Evolutionary conservation across 2,113 vertebrate genomes (phyloP), one percentile per base, ranked within the genome.

Genomic region (Paedocypris sp.): DNA sequence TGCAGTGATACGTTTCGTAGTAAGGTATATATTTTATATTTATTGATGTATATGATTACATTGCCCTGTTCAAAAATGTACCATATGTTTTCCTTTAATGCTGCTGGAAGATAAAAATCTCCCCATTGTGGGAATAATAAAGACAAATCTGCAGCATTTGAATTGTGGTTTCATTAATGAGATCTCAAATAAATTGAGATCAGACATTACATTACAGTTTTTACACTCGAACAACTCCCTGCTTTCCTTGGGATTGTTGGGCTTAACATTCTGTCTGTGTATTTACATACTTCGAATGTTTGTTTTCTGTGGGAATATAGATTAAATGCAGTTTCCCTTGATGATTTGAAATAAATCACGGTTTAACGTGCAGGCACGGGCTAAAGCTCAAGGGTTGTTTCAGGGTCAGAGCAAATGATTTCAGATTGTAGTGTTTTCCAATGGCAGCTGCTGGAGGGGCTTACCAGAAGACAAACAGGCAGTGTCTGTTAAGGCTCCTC

Each of bases 401-500:
- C 16, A 31, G 53, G 16, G 6, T 57, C 53, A 13, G 25, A 13
- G 16, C 15, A 57, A 42, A 42, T 20, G 0, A 22, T 43, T 43
- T 57, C 25, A 57, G 15, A 22, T 51, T 48, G 22, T 18, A 11
- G 23, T 25, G 48, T 62, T 66, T 51, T 69, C 49, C 60, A 70
- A 63, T 51, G 67, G 70, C 79, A 72, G 74, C 73, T n/a, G n/a
- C n/a, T 77, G 73, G 80, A 62, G 10, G 43, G 56, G 64, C 35
- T 57, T 56, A 26, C 57, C 73, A 69, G 64, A 62, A 70, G 67
- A 70, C 51, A 71, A 79, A 77, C 77, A 77, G 74, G 69, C 43
- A 57, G 63, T 61, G 64, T 73, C 79, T 77, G 79, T 80, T 72
- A n/a, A 62, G 63, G 72, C 67, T 80, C 66, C 51, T 83, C 80